Evolutionary conservation across 2,797 vertebrate species (phyloP).

Genomic region (Spea hammondii): DNA sequence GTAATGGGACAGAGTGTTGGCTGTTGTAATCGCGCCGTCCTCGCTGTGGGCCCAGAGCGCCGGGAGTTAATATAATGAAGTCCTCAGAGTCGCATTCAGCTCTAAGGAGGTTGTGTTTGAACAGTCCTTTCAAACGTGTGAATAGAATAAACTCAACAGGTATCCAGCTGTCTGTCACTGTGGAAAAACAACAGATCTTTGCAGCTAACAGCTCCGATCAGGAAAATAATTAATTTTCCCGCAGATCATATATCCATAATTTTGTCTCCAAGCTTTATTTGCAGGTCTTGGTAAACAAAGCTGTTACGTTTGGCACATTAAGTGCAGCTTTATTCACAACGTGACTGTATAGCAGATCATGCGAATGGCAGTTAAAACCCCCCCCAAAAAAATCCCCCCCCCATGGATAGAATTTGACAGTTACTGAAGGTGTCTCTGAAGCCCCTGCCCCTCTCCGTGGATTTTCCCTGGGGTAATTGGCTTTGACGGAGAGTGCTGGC

Average conservation of each 20-base stretch:
- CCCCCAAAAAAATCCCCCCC: background rate
- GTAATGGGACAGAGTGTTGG: background rate
- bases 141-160: conserved; percentile 21
- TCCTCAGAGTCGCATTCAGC: conserved; percentile 8
- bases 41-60: conserved; percentile 1
- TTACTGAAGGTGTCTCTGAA: conserved; percentile 53
- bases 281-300: conserved; percentile 36
- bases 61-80: conserved; percentile 28
- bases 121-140: background rate
- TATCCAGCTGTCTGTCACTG: conserved; percentile 17
- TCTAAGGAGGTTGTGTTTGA: background rate
- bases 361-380: conserved; percentile 11
- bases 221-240: conserved; percentile 39
- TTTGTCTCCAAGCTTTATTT: conserved; percentile 28
- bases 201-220: conserved; percentile 18
- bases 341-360: conserved; percentile 18
- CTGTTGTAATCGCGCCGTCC: conserved; percentile 8
- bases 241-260: conserved; percentile 25
- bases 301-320: conserved; percentile 4
- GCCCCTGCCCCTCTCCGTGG: conserved; percentile 44
- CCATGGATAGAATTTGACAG: conserved; percentile 55
- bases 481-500: conserved; percentile 70
- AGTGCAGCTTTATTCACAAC: conserved; percentile 25
- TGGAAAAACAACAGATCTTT: conserved; percentile 13
- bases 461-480: conserved; percentile 71